Conservation (phyloP, 2,113 vertebrate species). For the Cricetomys ansorgei region DNA sequence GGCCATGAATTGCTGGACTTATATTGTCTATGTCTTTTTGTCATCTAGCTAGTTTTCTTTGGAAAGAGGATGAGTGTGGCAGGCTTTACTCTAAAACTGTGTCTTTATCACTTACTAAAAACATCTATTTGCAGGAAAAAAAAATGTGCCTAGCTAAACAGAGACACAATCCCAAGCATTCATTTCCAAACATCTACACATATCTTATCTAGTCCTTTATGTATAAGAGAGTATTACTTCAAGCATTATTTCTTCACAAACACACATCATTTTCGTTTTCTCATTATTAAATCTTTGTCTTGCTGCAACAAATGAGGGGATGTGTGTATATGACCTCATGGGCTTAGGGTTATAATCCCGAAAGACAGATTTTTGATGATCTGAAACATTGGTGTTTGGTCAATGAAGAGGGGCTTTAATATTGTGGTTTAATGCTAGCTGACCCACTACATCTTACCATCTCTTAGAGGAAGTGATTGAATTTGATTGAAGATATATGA, state of each 20-base stretch:
- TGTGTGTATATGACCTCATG: neutral
- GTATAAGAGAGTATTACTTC: neutral
- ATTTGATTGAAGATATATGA: neutral
- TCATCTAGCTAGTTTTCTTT: neutral
- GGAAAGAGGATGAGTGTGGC: neutral
- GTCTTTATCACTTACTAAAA: neutral
- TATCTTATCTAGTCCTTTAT: neutral
- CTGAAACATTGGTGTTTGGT: neutral
- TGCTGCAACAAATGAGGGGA: neutral
- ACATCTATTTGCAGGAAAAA: neutral
- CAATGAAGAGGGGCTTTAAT: neutral
- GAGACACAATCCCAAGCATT: neutral
- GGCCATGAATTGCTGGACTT: neutral
- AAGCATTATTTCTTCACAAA: neutral
- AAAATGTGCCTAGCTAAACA: neutral
- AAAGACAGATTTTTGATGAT: neutral
- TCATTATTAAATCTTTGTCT: neutral
- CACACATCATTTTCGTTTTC: neutral
- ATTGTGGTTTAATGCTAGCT: neutral
- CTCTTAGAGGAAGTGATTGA: neutral
- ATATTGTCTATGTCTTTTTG: neutral
- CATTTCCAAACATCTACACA: neutral
- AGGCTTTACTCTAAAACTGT: neutral
- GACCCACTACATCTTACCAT: neutral
- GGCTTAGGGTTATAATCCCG: neutral